These are phyloP conservation scores for Taphrorychus bicolor DNA, from an alignment of 2,888 invertebrate species.

Conservation along the genomic window DNA sequence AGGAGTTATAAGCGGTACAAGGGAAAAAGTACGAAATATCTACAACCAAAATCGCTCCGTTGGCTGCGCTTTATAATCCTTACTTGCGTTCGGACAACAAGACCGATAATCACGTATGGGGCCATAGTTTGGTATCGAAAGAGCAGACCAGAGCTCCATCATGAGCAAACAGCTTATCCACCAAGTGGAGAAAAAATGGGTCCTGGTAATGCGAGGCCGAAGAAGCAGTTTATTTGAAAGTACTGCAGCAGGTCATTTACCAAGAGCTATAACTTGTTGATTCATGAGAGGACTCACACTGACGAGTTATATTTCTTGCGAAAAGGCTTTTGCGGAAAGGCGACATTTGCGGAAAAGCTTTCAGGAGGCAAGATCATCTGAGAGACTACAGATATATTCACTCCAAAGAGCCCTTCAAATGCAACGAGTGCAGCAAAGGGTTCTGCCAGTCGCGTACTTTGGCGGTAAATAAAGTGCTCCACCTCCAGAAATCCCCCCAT, in stretches of 20 bases:
- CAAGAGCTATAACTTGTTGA: slow-evolving; percentile 96
- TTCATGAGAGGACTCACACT: slow-evolving; percentile 96
- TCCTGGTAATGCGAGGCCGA: slow-evolving; percentile 64
- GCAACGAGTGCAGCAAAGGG: slow-evolving; percentile 95
- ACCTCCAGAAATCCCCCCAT: slow-evolving; percentile 92
- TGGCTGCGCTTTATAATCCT: too few relatives aligned
- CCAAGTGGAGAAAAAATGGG: slow-evolving; percentile 48
- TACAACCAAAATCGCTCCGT: too few relatives aligned
- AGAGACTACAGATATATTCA: slow-evolving; percentile 80
- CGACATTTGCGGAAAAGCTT: too few relatives aligned
- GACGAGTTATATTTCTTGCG: slow-evolving; percentile 96
- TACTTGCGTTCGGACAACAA: too few relatives aligned
- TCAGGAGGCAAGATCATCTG: slow-evolving; percentile 92
- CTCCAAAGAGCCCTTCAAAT: slow-evolving; percentile 95
- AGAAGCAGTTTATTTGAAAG: slow-evolving; percentile 95
- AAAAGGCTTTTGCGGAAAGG: too few relatives aligned
- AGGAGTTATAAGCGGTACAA: too few relatives aligned
- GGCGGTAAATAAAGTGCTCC: slow-evolving; percentile 93
- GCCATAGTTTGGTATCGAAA: too few relatives aligned
- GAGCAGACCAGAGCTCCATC: too few relatives aligned
- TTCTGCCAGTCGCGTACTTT: slow-evolving; percentile 97
- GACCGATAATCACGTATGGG: too few relatives aligned
- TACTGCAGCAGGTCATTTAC: slow-evolving; percentile 97
- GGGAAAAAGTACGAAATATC: too few relatives aligned
- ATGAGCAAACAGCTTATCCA: too few relatives aligned